These are phyloP conservation scores for Microcebus griseorufus DNA, from an alignment of 2,113 vertebrate species.

Conservation along the genomic window DNA sequence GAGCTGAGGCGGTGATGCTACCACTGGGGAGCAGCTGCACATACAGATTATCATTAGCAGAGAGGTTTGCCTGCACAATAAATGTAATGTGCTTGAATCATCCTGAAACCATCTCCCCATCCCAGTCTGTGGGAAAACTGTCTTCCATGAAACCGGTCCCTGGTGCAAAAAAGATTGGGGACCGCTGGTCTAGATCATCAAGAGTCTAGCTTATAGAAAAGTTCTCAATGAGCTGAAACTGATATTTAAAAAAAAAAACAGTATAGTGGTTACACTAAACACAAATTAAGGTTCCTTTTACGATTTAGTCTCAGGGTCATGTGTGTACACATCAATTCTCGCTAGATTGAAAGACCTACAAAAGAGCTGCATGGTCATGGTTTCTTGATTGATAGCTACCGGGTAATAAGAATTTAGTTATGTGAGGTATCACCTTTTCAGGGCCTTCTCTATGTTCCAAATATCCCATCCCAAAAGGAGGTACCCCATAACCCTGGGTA, in stretches of 20 bases:
- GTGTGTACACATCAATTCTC: not conserved
- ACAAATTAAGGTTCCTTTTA: constrained; percentile 3
- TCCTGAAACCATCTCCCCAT: too few species aligned
- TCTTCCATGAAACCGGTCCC: too few species aligned
- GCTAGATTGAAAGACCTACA: not conserved
- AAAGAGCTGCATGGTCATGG: not conserved
- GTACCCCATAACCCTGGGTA: not conserved
- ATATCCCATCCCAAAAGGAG: not conserved
- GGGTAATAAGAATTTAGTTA: not conserved
- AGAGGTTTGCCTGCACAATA: too few species aligned
- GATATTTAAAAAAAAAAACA: not conserved
- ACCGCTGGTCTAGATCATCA: constrained; percentile 12
- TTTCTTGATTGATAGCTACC: not conserved
- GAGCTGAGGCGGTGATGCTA: too few species aligned
- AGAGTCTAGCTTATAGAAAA: not conserved
- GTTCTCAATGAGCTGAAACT: constrained; percentile 8
- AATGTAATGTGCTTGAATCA: too few species aligned
- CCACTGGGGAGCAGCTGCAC: too few species aligned
- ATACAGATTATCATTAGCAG: too few species aligned
- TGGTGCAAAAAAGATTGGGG: too few species aligned
- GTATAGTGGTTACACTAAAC: not conserved
- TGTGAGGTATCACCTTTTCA: not conserved
- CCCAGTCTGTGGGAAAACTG: too few species aligned
- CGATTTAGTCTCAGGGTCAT: not conserved
- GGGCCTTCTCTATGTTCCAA: not conserved